Evolutionary conservation across 2,113 vertebrate genomes (phyloP), one percentile per base, ranked within the genome.

Genomic region (Centropus bengalensis): DNA sequence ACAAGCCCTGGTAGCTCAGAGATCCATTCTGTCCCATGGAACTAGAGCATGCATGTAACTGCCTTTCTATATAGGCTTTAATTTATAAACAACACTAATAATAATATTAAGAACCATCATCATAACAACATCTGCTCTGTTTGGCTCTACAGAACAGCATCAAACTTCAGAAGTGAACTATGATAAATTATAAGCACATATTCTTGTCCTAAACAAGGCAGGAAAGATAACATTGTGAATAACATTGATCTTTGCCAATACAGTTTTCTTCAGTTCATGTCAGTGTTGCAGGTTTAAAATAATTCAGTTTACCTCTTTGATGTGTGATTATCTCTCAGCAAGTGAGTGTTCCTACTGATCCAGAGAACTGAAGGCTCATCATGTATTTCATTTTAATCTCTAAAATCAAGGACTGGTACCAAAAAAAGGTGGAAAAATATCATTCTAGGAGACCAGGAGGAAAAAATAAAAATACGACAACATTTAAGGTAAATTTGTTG

Each of bases 61-160:
- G 73, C 36, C 81, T 17, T 76, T 69, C 58, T 66, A 56, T 93
- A 56, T 14, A 74, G 66, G 66, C 44, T 91, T 86, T 67, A 44
- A 88, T 88, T 84, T 81, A 67, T 36, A 81, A 94, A 91, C 59
- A 86, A 14, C 33, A 80, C 52, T 55, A 83, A 64, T 88, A 86
- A 90, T 71, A 47, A 83, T 33, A 80, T 81, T 9, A 36, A 36
- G 36, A 2, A 64, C 67, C 26, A 67, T 68, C 36, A 2, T 86
- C 71, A 66, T 68, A 33, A 73, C 79, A 94, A 80, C 83, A 90
- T 44, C 92, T 94, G 76, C 59, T 95, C 86, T 54, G 21, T 63
- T 93, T 68, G 56, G 21, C 40, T 96, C 91, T 84, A 68, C 49
- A 12, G 45, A 52, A 54, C 40, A 81, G 16, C 47, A 32, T 2